Percentiles rank a stretch among this genome's conserved stretches.
Evolutionary conservation across 2,888 invertebrate species (phyloP).

Genomic region (Microplitis deprimator): DNA sequence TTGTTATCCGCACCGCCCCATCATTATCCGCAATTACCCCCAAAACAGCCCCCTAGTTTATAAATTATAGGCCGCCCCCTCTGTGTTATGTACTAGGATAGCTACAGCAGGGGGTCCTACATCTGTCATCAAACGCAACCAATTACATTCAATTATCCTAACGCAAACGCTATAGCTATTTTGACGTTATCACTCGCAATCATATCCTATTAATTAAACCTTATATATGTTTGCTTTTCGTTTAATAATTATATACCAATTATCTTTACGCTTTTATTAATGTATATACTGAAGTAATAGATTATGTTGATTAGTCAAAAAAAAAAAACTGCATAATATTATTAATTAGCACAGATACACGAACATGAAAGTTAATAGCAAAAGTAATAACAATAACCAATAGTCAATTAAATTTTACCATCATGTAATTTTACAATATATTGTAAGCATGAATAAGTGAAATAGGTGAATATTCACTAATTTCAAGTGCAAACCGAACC

Average conservation of each 20-base stretch:
- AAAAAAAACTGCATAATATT: not conserved
- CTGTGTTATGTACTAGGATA: constrained; percentile 38
- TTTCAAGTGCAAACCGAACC: too few relatives aligned
- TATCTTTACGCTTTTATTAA: constrained; percentile 39
- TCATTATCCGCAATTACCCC: constrained; percentile 71
- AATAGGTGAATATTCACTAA: too few relatives aligned
- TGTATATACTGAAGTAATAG: constrained; percentile 41
- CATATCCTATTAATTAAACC: constrained; percentile 27
- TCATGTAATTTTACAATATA: too few relatives aligned
- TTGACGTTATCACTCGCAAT: constrained; percentile 27
- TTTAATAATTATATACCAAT: not conserved
- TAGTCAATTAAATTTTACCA: too few relatives aligned
- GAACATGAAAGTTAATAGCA: too few relatives aligned
- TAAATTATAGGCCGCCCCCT: constrained; percentile 69
- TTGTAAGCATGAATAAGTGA: too few relatives aligned
- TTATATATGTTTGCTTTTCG: constrained; percentile 1
- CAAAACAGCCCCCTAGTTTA: constrained; percentile 70
- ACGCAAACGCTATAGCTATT: constrained; percentile 33
- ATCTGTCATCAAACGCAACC: constrained; percentile 68
- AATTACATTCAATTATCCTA: constrained; percentile 66
- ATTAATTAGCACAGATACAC: not conserved
- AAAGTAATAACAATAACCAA: too few relatives aligned
- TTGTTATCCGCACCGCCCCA: constrained; percentile 70
- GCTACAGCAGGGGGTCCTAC: constrained; percentile 51
- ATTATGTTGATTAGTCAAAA: not conserved